Evolutionary conservation across 1,140 invertebrate genomes (phyloP).

Genomic region (Matsumurasca onukii): DNA sequence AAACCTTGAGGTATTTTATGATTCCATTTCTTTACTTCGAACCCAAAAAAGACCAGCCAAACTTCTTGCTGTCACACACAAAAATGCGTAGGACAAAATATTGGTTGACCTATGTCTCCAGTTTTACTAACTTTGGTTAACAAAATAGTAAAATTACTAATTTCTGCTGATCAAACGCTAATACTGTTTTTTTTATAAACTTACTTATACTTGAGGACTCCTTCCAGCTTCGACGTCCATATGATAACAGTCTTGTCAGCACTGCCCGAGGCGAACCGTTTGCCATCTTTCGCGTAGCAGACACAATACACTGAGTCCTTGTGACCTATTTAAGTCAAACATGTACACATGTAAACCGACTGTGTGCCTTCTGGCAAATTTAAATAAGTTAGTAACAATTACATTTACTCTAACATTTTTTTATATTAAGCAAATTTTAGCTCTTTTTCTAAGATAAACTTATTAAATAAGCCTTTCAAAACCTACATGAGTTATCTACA

Average conservation of each 20-base stretch:
- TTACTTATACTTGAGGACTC: conserved; percentile 95
- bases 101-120: too few relatives aligned
- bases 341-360: not conserved
- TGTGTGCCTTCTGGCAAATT: not conserved
- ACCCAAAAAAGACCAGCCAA: too few relatives aligned
- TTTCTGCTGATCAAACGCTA: not conserved
- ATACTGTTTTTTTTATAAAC: conserved; percentile 38
- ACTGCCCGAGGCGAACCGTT: conserved; percentile 95
- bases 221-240: conserved; percentile 96
- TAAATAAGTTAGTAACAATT: not conserved
- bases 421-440: too few relatives aligned
- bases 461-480: too few relatives aligned
- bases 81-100: too few relatives aligned
- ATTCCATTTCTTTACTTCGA: too few relatives aligned
- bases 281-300: conserved; percentile 91
- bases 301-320: conserved; percentile 95
- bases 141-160: too few relatives aligned
- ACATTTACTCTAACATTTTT: not conserved
- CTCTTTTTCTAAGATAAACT: too few relatives aligned
- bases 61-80: too few relatives aligned
- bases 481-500: too few relatives aligned
- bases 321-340: conserved; percentile 60
- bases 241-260: conserved; percentile 98
- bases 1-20: too few relatives aligned
- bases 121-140: too few relatives aligned